Conservation (phyloP, 23 tunicate genomes). For the Styela clava region DNA sequence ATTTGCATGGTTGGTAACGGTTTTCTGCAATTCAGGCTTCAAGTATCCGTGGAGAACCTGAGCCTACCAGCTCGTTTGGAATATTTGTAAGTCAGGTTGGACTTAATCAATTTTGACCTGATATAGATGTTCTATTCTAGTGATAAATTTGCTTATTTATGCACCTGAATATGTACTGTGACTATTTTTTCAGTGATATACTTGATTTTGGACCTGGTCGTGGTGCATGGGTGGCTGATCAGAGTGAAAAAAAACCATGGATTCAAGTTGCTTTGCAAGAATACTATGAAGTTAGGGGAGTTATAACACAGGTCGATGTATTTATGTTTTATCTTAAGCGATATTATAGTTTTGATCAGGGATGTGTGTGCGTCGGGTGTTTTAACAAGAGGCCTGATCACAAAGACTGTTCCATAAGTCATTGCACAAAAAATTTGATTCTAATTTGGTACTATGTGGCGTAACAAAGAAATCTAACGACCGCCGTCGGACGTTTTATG, state of each 20-base stretch:
- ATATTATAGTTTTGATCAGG: not conserved
- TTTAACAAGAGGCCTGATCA: not conserved
- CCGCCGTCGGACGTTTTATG: no score
- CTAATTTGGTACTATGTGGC: no score
- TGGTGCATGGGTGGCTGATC: slow-evolving; percentile 81
- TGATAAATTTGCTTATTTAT: slow-evolving; percentile 57
- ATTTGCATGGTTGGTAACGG: no score
- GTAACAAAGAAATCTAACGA: no score
- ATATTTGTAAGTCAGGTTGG: no score
- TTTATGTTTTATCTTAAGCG: not conserved
- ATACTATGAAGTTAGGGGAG: slow-evolving; percentile 68
- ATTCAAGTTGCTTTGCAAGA: slow-evolving; percentile 53
- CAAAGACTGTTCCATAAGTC: not conserved
- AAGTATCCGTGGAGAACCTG: no score
- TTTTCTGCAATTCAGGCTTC: no score
- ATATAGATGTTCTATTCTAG: no score
- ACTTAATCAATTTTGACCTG: no score
- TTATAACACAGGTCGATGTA: slow-evolving; percentile 93
- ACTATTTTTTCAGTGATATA: slow-evolving; percentile 23
- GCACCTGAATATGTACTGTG: not conserved
- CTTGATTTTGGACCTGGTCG: slow-evolving; percentile 56
- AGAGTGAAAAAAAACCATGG: slow-evolving; percentile 51
- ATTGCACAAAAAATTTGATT: not conserved
- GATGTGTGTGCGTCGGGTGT: not conserved
- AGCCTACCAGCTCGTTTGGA: no score